Base-by-base conservation (phyloP, 2,113 vertebrate species). In the Siniperca knerii region DNA sequence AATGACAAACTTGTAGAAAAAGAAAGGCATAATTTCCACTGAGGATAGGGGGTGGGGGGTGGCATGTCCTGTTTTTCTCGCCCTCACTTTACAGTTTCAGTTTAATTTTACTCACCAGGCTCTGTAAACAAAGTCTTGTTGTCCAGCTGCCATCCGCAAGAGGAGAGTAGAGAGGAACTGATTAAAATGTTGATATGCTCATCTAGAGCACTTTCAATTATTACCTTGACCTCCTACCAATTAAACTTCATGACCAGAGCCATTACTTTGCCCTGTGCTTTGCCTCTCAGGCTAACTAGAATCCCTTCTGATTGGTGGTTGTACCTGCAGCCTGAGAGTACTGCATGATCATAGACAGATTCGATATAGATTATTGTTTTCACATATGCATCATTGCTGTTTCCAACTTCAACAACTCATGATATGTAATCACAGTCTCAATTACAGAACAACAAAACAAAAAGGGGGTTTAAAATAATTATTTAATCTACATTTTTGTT, bases 231-330 rank as follows among this genome's bases (percentile, higher is more conserved):
- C 23, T 67, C 21, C 73, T 16, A 58, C 42, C 50, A 78, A 52
- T 71, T 65, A 69, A 25, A 21, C 29, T 73, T 84, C 29, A 71
- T 40, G 44, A 58, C 44, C 40, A 61, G 5, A 50, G 55, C 11
- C 7, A 3, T 10, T 52, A 40, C 2, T 54, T 25, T 40, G 33
- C 68, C 46, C 29, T 29, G 58, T 18, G 37, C 25, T 84, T 57
- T 48, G 11, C 16, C 5, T 70, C 48, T n/a, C 54, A 48, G 54
- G 44, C 70, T 66, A 8, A 48, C 55, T 40, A 9, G 60, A 35
- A 4, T 60, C 57, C 29, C 7, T 15, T 62, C 2, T 61, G 60
- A 61, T 9, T 16, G 68, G 7, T 35, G n/a, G 46, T 29, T 62
- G 29, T 18, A 61, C 12, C 58, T 52, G 44, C 23, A 50, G 9